Evolutionary conservation across 2,797 vertebrate genomes (phyloP), one percentile per base, ranked within the genome.

Genomic region (Kryptopterus vitreolus): DNA sequence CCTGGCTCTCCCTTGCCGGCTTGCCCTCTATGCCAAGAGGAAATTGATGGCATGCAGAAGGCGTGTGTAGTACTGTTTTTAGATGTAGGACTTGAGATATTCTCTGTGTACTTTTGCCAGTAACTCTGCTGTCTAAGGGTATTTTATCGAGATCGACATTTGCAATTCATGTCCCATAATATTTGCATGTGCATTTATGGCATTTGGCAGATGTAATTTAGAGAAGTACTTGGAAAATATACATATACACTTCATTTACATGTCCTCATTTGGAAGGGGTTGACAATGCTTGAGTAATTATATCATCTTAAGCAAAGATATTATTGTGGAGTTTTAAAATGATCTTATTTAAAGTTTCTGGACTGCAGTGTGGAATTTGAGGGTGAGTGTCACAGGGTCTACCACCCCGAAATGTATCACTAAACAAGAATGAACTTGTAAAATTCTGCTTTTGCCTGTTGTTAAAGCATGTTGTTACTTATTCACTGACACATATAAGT

Each of bases 1-100:
- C 81, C 53, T 72, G 50, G 52, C 80, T 43, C 77, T 87, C 66
- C 76, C 62, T 85, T 84, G 68, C 29, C 38, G 43, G 9, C 71
- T 78, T 73, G 22, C 70, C 66, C 71, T 80, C 1, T 13, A 48
- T 80, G 31, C 46, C 29, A 50, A 78, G 55, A 26, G 38, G 50
- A 73, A 77, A 29, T 69, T 52, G 68, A 29, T 77, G 78, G 65
- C 68, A 79, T 80, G 29, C 38, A 52, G 20, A 57, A 26, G 52
- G 29, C 22, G 0, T 58, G n/a, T 43, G n/a, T 18, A 38, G 38
- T 24, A 26, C 6, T 38, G n/a, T 10, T 16, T 74, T 38, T 38
- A 26, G 22, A 58, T 74, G 58, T 74, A 35, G 22, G 24, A 38
- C 33, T 12, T 13, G 33, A 33, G 31, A 57, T 33, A 26, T 73